Base-by-base conservation (phyloP, 30 jellyfish, hydroid and myxozoan genomes). In the Mastigias papua region DNA sequence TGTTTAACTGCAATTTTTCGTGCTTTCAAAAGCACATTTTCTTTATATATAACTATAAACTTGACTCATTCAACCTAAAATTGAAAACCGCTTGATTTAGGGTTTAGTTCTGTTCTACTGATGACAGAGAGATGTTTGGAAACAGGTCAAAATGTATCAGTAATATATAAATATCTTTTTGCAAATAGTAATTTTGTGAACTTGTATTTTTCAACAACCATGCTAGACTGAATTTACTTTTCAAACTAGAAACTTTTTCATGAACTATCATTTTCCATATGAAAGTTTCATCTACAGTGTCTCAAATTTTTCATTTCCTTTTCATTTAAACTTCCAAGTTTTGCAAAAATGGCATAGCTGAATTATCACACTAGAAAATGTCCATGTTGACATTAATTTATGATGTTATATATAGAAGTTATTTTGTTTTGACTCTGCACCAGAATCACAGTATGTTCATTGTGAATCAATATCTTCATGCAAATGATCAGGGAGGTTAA, bases 401-500 rank as follows among this genome's bases (percentile, higher is more conserved):
- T 37, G 54, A 3, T 37, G 54, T 37, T 37, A 37, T 37, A 3
- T 37, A 65, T 20, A 20, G 32, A 60, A 17, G 32, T 20, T 60
- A 7, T 60, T 60, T 60, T 60, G 72, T 60, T 60, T 20, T 20
- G 32, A 60, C 9, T 60, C 72, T 26, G 32, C 32, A 60, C 32
- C 27, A 73, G 29, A 37, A 37, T 37, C 54, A 37, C 54, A 37
- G 54, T 37, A 37, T 37, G 54, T 11, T 37, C 54, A 37, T 37
- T 37, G 11, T 37, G 54, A 37, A 37, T 37, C 54, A 37, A 3
- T 37, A 37, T 37, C 54, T 37, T 37, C 54, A 37, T 37, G 5
- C 10, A 37, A 37, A 37, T 51, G 74, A 75, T 48, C 74, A 21
- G 74, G 87, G n/a, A 75, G 74, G 68, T 75, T 75, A 37, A 33